Percentiles rank a stretch among this genome's conserved stretches.
These are phyloP conservation scores for Microtus pennsylvanicus DNA, from an alignment of 2,113 vertebrate species.

Conservation along the genomic window DNA sequence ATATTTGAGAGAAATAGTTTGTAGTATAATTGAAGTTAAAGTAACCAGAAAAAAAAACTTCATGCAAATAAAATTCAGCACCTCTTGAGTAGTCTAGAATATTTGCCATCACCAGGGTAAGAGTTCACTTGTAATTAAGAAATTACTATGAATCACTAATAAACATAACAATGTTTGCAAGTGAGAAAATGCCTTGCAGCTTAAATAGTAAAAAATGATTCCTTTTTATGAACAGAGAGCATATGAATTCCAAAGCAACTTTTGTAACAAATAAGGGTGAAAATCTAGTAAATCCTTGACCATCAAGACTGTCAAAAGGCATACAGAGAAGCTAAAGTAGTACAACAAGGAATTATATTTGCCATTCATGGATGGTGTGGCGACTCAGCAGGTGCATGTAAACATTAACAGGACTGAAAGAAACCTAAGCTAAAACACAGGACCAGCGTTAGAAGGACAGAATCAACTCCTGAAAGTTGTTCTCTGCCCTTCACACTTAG, in stretches of 20 bases:
- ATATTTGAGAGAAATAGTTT: neutral
- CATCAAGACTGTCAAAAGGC: neutral
- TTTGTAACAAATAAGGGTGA: neutral
- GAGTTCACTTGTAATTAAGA: neutral
- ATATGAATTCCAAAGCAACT: neutral
- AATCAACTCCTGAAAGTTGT: neutral
- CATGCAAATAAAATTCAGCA: neutral
- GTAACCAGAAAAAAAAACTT: neutral
- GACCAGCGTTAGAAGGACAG: neutral
- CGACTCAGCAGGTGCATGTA: neutral
- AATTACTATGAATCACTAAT: neutral
- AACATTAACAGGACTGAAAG: too few species aligned
- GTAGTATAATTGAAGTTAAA: neutral
- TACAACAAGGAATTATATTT: neutral
- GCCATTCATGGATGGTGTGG: neutral
- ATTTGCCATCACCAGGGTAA: neutral
- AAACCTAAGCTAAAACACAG: neutral
- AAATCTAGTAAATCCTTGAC: neutral
- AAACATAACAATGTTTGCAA: neutral
- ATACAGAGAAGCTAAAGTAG: neutral
- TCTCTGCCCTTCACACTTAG: neutral
- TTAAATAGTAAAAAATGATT: neutral
- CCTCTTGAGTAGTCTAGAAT: neutral
- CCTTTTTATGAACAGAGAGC: neutral
- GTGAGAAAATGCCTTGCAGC: too few species aligned